Percentiles rank a stretch among this genome's conserved stretches.
Evolutionary conservation across 2,888 invertebrate species (phyloP).

Genomic region (Diloba caeruleocephala): DNA sequence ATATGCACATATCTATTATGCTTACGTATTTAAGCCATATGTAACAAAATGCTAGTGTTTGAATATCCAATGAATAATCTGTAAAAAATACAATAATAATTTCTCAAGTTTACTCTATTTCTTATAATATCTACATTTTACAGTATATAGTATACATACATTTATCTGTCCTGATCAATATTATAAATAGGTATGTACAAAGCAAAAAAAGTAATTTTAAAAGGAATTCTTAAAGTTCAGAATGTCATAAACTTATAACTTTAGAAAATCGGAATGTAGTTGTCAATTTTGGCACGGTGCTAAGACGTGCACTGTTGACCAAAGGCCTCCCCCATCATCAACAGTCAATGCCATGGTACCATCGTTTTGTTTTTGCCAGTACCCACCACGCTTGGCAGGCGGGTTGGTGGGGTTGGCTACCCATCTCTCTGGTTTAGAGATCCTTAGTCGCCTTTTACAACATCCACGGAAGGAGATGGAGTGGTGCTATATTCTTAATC

Average conservation of each 20-base stretch:
- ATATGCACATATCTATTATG: too few species aligned
- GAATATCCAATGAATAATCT: slow-evolving; percentile 17
- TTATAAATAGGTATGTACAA: slow-evolving; percentile 41
- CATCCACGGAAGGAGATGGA: too few species aligned
- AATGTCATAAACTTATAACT: slow-evolving; percentile 44
- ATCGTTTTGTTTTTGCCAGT: too few species aligned
- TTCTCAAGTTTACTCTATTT: slow-evolving; percentile 21
- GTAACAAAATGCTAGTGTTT: slow-evolving; percentile 3
- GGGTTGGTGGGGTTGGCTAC: too few species aligned
- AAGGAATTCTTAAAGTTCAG: slow-evolving; percentile 48
- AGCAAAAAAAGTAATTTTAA: slow-evolving; percentile 34
- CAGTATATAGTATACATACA: slow-evolving; percentile 31
- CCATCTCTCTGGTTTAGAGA: too few species aligned
- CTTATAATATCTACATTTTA: slow-evolving; percentile 36
- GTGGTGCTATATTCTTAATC: too few species aligned
- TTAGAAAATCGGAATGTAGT: slow-evolving; percentile 99
- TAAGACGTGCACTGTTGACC: too few species aligned
- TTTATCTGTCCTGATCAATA: slow-evolving; percentile 26
- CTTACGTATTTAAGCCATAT: too few species aligned
- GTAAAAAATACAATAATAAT: slow-evolving; percentile 14
- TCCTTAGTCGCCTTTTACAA: too few species aligned
- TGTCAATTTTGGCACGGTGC: slow-evolving; percentile 99
- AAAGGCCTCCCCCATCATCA: too few species aligned
- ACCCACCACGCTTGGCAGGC: too few species aligned
- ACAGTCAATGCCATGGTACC: too few species aligned